Percentiles rank a stretch among this genome's conserved stretches.
Conservation (phyloP, 2,113 vertebrate genomes). For the Dunckerocampus dactyliophorus region DNA sequence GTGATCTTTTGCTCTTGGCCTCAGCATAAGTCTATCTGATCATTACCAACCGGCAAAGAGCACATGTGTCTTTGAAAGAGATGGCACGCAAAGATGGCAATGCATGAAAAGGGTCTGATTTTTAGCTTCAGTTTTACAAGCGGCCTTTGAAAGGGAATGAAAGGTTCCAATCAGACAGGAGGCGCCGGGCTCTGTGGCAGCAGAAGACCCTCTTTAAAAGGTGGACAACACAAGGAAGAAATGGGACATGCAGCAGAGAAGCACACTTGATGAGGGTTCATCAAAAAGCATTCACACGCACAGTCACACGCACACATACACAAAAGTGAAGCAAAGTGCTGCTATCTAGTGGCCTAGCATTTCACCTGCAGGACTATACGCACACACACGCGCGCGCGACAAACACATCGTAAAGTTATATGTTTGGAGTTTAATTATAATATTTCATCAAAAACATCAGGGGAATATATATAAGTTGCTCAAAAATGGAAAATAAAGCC, state of each 20-base stretch:
- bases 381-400: not conserved
- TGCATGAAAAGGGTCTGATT: constrained; percentile 20
- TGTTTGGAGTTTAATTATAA: too few relatives aligned
- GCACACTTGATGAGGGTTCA: not conserved
- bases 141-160: constrained; percentile 38
- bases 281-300: constrained; percentile 16
- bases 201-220: constrained; percentile 26
- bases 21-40: constrained; percentile 53
- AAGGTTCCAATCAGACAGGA: constrained; percentile 50
- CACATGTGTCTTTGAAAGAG: constrained; percentile 19
- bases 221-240: not conserved
- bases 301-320: constrained; percentile 31
- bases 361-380: constrained; percentile 39
- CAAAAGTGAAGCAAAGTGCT: constrained; percentile 51
- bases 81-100: too few relatives aligned
- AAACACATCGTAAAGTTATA: not conserved
- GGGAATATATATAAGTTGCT: too few relatives aligned
- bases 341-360: constrained; percentile 58
- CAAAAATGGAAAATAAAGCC: not conserved
- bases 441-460: too few relatives aligned
- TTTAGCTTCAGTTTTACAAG: constrained; percentile 29
- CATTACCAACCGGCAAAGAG: constrained; percentile 39
- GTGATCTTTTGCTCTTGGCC: constrained; percentile 59
- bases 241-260: not conserved
- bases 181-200: constrained; percentile 36